Evolutionary conservation across 2,888 invertebrate genomes (phyloP).

Genomic region (Rambutsinella grinnellia): DNA sequence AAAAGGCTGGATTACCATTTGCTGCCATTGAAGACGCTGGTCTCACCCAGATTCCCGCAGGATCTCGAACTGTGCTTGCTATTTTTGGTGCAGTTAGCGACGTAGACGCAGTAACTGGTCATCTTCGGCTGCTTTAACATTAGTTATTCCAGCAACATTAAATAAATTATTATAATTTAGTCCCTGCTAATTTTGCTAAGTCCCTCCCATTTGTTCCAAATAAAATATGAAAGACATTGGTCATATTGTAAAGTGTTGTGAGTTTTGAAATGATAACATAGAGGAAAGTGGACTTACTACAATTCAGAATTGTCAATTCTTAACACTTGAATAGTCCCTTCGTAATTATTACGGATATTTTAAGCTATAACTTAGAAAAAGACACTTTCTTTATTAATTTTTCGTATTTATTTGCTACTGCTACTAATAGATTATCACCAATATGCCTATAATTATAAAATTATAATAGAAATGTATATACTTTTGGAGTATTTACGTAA

Average conservation of each 20-base stretch:
- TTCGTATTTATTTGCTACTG: not conserved
- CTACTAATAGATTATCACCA: not conserved
- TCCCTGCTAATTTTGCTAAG: not conserved
- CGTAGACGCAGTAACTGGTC: slow-evolving; percentile 70
- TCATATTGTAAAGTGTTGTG: not conserved
- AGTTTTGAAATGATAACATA: not conserved
- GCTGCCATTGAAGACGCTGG: slow-evolving; percentile 68
- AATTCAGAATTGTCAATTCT: too few relatives aligned
- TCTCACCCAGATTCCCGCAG: slow-evolving; percentile 70
- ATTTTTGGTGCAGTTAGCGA: slow-evolving; percentile 71
- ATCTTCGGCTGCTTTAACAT: slow-evolving; percentile 66
- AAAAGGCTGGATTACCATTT: slow-evolving; percentile 58
- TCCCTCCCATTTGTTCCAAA: not conserved
- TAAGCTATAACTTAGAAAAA: not conserved
- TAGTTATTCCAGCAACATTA: slow-evolving; percentile 8
- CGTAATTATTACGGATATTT: too few relatives aligned
- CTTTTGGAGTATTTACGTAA: too few relatives aligned
- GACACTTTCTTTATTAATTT: too few relatives aligned
- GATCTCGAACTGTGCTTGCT: slow-evolving; percentile 71
- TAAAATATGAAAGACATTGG: not conserved
- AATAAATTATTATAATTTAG: too few relatives aligned
- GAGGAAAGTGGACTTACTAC: not conserved
- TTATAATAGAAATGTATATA: too few relatives aligned
- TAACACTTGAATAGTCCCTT: too few relatives aligned
- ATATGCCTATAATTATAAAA: not conserved